phyloP scores from a whole-genome alignment of 2,113 vertebrate genomes.

The Odontophorus gujanensis region DNA sequence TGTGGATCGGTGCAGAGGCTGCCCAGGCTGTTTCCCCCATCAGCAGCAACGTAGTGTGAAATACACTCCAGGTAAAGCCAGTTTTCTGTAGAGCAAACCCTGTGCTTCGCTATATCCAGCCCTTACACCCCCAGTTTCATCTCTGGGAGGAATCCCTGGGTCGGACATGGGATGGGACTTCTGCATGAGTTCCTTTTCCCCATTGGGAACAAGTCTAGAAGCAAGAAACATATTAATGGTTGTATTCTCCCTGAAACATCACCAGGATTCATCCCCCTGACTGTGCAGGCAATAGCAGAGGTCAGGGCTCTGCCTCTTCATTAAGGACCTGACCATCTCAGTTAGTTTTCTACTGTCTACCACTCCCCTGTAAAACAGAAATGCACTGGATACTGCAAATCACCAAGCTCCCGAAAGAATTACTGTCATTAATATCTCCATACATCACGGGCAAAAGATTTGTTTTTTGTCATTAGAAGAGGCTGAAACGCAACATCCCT shows the following conservation, averaged over 20 bases:
- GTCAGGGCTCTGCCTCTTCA: not conserved
- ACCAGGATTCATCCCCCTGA: not conserved
- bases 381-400: constrained; percentile 43
- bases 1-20: rapidly evolving
- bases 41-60: rapidly evolving
- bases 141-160: not conserved
- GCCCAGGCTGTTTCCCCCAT: not conserved
- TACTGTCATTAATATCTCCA: constrained; percentile 26
- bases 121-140: rapidly evolving
- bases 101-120: not conserved
- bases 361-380: not conserved
- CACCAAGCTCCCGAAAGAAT: not conserved
- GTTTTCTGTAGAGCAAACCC: not conserved
- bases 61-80: rapidly evolving
- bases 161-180: not conserved
- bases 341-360: not conserved
- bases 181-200: not conserved
- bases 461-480: constrained; percentile 49
- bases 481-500: not conserved
- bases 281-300: not conserved
- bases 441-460: constrained; percentile 22
- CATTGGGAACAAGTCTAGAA: rapidly evolving
- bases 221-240: rapidly evolving
- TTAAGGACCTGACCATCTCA: not conserved
- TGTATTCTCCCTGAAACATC: rapidly evolving